These are phyloP conservation scores for Acanthosoma haemorrhoidale DNA, from an alignment of 2,888 invertebrate genomes.

Conservation along the genomic window DNA sequence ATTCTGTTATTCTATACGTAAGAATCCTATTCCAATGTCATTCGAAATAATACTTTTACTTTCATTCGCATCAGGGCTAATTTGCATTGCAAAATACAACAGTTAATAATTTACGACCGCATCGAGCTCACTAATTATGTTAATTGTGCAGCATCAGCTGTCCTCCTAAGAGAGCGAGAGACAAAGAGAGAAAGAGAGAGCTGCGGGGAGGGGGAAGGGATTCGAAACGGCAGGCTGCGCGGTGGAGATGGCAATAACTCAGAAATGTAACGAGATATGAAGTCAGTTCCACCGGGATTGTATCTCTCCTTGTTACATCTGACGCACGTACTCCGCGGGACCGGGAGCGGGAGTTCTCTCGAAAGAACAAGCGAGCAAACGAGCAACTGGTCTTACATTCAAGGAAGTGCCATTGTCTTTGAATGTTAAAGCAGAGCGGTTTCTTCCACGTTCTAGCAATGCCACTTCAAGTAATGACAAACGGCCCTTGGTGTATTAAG, in stretches of 20 bases:
- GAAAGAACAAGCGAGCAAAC: background rate
- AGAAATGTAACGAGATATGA: slow-evolving; percentile 4
- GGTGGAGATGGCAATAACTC: background rate
- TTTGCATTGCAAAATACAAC: too few species aligned
- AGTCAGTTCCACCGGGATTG: background rate
- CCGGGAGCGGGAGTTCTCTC: background rate
- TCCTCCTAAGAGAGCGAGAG: too few species aligned
- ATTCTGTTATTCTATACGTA: too few species aligned
- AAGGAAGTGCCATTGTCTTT: slow-evolving; percentile 10
- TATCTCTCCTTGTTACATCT: background rate
- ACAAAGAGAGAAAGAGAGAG: too few species aligned
- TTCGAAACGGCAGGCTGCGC: background rate
- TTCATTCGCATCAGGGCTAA: too few species aligned
- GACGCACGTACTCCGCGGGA: background rate
- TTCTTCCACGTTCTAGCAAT: too few species aligned
- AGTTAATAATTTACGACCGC: too few species aligned
- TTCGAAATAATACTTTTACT: too few species aligned
- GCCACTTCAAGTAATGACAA: too few species aligned
- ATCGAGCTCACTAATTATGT: too few species aligned
- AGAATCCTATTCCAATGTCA: too few species aligned
- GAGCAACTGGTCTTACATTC: slow-evolving; percentile 23
- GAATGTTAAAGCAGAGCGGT: slow-evolving; percentile 6
- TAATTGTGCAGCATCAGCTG: background rate
- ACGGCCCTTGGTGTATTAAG: too few species aligned
- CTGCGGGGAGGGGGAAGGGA: background rate